Conservation (phyloP, 2,888 invertebrate genomes). For the Pseudococcus jackbeardsleyi region DNA sequence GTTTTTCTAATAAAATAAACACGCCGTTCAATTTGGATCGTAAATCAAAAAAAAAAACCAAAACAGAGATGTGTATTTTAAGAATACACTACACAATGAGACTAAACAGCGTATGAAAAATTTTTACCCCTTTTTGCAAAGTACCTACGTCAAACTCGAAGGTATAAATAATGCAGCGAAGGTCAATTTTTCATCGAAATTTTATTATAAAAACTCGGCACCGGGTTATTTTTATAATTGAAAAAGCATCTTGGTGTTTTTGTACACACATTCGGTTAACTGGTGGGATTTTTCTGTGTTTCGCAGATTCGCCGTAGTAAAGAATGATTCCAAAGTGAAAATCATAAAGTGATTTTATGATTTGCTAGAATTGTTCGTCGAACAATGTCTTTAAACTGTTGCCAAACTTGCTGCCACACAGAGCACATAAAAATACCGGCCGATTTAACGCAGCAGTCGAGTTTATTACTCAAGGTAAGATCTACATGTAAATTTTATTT, state of each 20-base stretch:
- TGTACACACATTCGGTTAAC: neutral
- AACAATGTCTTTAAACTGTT: conserved; percentile 61
- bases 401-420: conserved; percentile 58
- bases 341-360: conserved; percentile 57
- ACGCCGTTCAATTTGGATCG: neutral
- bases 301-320: conserved; percentile 15
- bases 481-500: neutral
- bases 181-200: neutral
- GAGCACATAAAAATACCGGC: conserved; percentile 76
- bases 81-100: neutral
- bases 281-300: neutral
- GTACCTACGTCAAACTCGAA: conserved; percentile 13
- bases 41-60: neutral
- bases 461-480: conserved; percentile 79
- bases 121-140: neutral
- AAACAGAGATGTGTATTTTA: neutral
- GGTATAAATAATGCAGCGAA: conserved; percentile 2
- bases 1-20: conserved; percentile 32
- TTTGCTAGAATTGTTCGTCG: conserved; percentile 51
- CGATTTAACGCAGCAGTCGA: conserved; percentile 82
- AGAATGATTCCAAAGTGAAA: conserved; percentile 46
- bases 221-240: neutral
- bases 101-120: neutral
- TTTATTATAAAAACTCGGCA: neutral
- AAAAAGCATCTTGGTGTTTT: neutral